phyloP scores from a whole-genome alignment of 2,113 vertebrate species.

The Falco punctatus region DNA sequence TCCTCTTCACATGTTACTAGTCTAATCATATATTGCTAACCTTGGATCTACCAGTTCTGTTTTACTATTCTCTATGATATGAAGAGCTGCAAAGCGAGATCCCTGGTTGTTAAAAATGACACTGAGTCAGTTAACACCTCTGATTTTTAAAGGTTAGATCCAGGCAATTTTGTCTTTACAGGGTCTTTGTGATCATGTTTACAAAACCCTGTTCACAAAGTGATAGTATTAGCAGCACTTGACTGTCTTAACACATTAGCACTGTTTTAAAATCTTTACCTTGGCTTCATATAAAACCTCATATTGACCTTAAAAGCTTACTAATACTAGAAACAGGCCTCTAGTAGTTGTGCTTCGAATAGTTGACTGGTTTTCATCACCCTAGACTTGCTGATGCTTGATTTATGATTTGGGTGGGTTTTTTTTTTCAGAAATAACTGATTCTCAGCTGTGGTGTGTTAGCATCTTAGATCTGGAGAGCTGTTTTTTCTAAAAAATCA shows the following conservation, averaged over 20 bases:
- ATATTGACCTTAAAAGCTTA: background rate
- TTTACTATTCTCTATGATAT: background rate
- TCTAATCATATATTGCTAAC: background rate
- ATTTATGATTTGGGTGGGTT: background rate
- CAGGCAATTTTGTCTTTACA: background rate
- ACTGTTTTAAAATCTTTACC: background rate
- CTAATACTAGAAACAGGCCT: background rate
- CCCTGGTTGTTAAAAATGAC: background rate
- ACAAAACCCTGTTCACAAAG: background rate
- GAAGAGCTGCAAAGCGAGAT: background rate
- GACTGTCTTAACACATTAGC: background rate
- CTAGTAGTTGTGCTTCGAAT: background rate
- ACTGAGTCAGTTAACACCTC: background rate
- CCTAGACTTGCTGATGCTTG: background rate
- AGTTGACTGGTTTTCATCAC: background rate
- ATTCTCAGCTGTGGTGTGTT: background rate
- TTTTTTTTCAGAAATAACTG: background rate
- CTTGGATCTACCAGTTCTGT: background rate
- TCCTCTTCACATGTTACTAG: background rate
- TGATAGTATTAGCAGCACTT: background rate
- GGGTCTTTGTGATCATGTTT: background rate
- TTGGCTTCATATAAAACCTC: background rate
- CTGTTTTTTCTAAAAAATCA: background rate
- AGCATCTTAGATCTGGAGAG: background rate
- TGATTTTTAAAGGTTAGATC: background rate